Evolutionary conservation across 2,113 vertebrate genomes (phyloP).

Genomic region (Equus przewalskii): DNA sequence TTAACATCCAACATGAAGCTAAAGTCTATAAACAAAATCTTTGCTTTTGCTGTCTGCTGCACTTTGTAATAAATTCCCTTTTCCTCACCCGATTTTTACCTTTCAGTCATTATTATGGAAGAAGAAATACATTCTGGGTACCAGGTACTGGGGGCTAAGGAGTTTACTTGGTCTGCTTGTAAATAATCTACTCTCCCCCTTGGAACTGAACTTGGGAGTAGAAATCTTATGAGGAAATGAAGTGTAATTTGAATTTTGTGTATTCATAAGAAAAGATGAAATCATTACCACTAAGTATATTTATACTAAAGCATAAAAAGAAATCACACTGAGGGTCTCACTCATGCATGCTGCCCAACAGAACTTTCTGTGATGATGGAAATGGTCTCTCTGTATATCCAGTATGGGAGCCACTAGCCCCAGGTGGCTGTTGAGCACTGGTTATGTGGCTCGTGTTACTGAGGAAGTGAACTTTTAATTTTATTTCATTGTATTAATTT

Average conservation of each 20-base stretch:
- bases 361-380: neutral
- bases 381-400: neutral
- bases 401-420: neutral
- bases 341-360: fast-evolving
- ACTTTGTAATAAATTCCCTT: neutral
- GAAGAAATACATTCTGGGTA: neutral
- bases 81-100: neutral
- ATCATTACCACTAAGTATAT: neutral
- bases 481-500: neutral
- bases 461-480: neutral
- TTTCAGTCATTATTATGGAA: neutral
- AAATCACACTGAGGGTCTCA: neutral
- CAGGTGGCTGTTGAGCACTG: neutral
- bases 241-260: neutral
- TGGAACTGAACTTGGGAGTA: neutral
- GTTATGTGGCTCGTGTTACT: neutral
- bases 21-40: neutral
- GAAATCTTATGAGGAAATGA: neutral
- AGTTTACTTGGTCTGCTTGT: neutral
- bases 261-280: neutral
- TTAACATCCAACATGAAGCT: neutral
- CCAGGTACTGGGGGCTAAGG: neutral
- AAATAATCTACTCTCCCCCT: neutral
- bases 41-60: neutral
- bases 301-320: neutral